Evolutionary conservation across 1,140 invertebrate species (phyloP).

Genomic region (Psilanteris sp.): DNA sequence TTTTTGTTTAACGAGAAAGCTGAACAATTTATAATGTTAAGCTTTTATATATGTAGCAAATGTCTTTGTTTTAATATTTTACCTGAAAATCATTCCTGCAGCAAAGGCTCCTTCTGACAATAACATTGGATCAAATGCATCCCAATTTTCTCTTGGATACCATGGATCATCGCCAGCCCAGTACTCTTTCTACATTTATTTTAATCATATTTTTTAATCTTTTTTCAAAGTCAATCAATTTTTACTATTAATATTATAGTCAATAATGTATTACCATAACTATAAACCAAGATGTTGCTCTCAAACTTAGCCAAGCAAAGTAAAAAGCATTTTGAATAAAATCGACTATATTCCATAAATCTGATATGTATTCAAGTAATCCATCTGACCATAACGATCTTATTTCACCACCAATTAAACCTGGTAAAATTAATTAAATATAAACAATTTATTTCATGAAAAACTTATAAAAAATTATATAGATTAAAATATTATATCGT

Average conservation of each 20-base stretch:
- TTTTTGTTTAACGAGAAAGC: no score
- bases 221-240: no score
- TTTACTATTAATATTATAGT: no score
- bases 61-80: no score
- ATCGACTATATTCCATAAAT: slow-evolving; percentile 98
- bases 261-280: slow-evolving; percentile 85
- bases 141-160: slow-evolving; percentile 92
- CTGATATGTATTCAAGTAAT: slow-evolving; percentile 92
- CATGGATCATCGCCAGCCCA: slow-evolving; percentile 87
- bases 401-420: slow-evolving; percentile 94
- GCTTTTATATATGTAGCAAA: no score
- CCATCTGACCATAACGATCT: slow-evolving; percentile 92
- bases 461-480: no score
- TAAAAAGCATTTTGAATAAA: slow-evolving; percentile 97
- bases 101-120: slow-evolving; percentile 96
- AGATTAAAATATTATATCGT: no score
- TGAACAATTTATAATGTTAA: no score
- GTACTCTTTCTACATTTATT: slow-evolving; percentile 83
- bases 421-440: no score
- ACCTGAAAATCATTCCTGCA: slow-evolving; percentile 91
- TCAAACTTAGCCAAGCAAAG: slow-evolving; percentile 92
- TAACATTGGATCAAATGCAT: slow-evolving; percentile 95
- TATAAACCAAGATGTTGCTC: slow-evolving; percentile 87
- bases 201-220: no score
- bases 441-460: no score